These are phyloP conservation scores for Erebia palarica DNA, from an alignment of 2,888 invertebrate species.

Conservation along the genomic window DNA sequence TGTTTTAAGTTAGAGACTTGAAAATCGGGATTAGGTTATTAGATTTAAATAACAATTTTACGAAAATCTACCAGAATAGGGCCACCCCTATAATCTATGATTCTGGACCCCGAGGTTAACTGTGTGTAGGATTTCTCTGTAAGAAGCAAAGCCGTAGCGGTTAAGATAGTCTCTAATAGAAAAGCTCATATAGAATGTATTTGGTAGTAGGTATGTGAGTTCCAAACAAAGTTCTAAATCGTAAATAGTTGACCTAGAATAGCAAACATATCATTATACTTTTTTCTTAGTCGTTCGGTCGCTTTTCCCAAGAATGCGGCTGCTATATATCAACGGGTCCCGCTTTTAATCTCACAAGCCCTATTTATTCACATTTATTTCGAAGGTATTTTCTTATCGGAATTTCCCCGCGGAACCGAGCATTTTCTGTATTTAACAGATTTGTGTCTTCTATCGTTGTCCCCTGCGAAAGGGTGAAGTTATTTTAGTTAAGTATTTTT, in stretches of 20 bases:
- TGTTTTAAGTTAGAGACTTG: too few relatives aligned
- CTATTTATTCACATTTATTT: constrained; percentile 78
- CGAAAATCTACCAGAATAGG: too few relatives aligned
- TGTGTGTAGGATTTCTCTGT: too few relatives aligned
- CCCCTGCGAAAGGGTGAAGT: constrained; percentile 12
- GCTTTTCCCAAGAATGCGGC: constrained; percentile 23
- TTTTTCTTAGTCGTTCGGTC: constrained; percentile 21
- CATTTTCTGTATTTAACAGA: constrained; percentile 72
- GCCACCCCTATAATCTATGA: too few relatives aligned
- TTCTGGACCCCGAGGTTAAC: too few relatives aligned
- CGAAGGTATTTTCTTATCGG: constrained; percentile 75
- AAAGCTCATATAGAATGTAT: neutral
- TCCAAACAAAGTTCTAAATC: neutral
- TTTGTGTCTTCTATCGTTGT: constrained; percentile 60
- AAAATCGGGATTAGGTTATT: too few relatives aligned
- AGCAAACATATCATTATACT: constrained; percentile 18
- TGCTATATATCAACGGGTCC: constrained; percentile 68
- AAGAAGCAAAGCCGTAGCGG: too few relatives aligned
- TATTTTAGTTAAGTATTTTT: neutral
- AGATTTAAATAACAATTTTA: too few relatives aligned
- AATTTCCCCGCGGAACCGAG: constrained; percentile 49
- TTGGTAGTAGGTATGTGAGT: neutral
- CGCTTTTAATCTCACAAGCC: constrained; percentile 73
- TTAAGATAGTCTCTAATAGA: neutral
- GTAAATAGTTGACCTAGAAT: constrained; percentile 16